Evolutionary conservation across 2,888 invertebrate species (phyloP).

Genomic region (Argyra leucocephala): DNA sequence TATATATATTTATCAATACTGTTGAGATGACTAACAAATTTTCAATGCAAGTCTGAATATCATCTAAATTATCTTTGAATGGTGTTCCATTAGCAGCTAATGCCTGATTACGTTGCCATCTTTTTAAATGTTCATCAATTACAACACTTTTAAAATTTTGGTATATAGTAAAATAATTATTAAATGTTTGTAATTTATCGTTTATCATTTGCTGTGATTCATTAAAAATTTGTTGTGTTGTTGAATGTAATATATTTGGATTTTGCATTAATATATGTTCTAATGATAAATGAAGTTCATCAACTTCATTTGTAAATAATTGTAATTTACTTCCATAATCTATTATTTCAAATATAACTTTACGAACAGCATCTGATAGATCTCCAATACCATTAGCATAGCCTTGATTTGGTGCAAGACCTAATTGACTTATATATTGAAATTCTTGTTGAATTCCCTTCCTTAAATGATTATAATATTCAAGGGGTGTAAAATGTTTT

Average conservation of each 20-base stretch:
- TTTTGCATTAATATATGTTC: background rate
- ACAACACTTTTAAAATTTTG: conserved; percentile 66
- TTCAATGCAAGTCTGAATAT: conserved; percentile 76
- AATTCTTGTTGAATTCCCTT: conserved; percentile 38
- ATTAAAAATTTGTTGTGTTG: background rate
- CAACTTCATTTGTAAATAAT: background rate
- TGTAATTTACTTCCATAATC: conserved; percentile 9
- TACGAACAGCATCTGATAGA: conserved; percentile 13
- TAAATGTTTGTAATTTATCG: conserved; percentile 26
- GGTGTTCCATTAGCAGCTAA: conserved; percentile 84
- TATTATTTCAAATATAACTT: conserved; percentile 17
- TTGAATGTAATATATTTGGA: too few relatives aligned
- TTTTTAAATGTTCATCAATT: conserved; percentile 79
- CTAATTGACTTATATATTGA: conserved; percentile 27
- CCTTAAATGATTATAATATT: conserved; percentile 37
- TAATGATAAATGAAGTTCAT: background rate
- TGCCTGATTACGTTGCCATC: conserved; percentile 91
- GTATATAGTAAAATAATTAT: conserved; percentile 30
- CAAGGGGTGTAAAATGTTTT: conserved; percentile 32
- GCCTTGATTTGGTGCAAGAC: background rate
- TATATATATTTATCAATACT: conserved; percentile 14
- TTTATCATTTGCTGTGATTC: conserved; percentile 22
- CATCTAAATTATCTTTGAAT: conserved; percentile 75
- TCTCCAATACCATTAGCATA: conserved; percentile 1
- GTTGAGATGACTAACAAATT: conserved; percentile 31